Conservation (phyloP, 2,888 invertebrate genomes). For the Carcina quercana region DNA sequence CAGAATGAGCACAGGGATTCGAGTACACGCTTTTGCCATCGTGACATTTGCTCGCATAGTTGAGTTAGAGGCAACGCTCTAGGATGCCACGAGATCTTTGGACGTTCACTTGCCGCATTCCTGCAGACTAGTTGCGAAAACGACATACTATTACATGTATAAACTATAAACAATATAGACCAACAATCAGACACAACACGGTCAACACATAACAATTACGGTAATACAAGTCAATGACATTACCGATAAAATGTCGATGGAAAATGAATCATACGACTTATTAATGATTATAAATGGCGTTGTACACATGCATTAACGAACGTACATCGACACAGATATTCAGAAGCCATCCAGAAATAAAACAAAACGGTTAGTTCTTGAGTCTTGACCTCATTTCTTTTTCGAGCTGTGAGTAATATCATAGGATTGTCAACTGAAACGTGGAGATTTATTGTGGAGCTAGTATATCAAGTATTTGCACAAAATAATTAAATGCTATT, state of each 20-base stretch:
- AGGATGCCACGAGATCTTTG: slow-evolving; percentile 42
- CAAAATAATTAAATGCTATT: no score
- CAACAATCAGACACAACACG: slow-evolving; percentile 6
- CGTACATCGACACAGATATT: slow-evolving; percentile 14
- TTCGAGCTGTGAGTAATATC: slow-evolving; percentile 33
- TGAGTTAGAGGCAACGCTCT: slow-evolving; percentile 33
- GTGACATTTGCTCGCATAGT: slow-evolving; percentile 54
- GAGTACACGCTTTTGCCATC: slow-evolving; percentile 47
- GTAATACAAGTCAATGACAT: slow-evolving; percentile 20
- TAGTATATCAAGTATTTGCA: no score
- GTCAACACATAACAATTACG: slow-evolving; percentile 16
- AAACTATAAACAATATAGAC: slow-evolving; percentile 1
- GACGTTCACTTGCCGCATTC: slow-evolving; percentile 65
- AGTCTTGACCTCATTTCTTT: slow-evolving; percentile 58
- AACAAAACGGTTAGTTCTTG: slow-evolving; percentile 27
- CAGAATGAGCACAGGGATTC: slow-evolving; percentile 25
- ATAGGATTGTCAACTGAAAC: slow-evolving; percentile 20
- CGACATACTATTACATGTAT: no score
- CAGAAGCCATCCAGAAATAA: slow-evolving; percentile 32
- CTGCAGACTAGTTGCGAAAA: slow-evolving; percentile 43
- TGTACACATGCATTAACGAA: not conserved
- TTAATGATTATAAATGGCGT: not conserved
- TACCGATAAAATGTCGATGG: slow-evolving; percentile 17
- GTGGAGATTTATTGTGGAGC: no score
- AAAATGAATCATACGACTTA: slow-evolving; percentile 8